These are phyloP conservation scores for Glandiceps talaboti DNA, from an alignment of 53 echinoderm and acorn worm genomes.

Conservation along the genomic window DNA sequence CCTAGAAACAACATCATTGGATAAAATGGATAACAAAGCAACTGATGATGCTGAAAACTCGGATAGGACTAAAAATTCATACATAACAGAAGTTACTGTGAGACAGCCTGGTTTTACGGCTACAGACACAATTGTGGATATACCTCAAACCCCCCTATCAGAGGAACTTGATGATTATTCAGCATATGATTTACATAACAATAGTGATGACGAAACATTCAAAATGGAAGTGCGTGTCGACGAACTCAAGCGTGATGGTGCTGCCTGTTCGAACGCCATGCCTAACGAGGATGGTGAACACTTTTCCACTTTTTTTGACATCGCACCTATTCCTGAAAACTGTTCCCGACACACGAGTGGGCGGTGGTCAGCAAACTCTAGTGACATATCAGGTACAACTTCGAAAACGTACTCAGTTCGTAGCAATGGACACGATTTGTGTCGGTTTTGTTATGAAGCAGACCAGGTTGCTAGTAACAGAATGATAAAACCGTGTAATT, in stretches of 20 bases:
- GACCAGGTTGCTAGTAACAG: conserved; percentile 87
- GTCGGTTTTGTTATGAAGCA: conserved; percentile 64
- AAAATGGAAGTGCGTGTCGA: neutral
- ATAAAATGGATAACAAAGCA: neutral
- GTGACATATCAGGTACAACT: neutral
- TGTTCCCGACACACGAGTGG: neutral
- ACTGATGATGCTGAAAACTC: neutral
- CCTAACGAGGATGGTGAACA: neutral
- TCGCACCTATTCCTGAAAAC: neutral
- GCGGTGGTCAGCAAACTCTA: neutral
- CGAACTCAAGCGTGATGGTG: neutral
- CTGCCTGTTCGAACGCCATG: neutral
- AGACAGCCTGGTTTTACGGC: neutral
- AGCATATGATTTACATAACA: neutral
- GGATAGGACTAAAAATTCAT: too few species aligned
- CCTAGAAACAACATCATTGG: neutral
- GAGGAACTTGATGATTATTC: neutral
- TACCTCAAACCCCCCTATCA: too few species aligned
- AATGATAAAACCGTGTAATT: conserved; percentile 86
- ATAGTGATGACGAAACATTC: neutral
- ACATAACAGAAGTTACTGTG: neutral
- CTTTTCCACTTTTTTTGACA: neutral
- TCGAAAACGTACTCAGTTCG: neutral
- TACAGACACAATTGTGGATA: neutral
- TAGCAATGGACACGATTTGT: neutral